Base-by-base conservation (phyloP, 1,140 invertebrate genomes). In the Trigoniulus corallinus region DNA sequence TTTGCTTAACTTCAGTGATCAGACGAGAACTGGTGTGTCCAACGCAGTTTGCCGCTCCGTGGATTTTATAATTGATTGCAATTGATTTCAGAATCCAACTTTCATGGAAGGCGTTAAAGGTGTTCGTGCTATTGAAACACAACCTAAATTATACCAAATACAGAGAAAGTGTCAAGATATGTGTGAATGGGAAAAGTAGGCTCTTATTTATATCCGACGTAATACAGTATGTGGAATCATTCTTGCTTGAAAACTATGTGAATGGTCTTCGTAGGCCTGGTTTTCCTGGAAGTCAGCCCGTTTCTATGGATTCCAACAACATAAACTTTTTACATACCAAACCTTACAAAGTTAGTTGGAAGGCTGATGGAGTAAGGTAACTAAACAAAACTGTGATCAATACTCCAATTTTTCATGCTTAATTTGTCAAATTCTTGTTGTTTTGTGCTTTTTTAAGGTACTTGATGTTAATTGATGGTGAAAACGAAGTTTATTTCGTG, bases 291-390 rank as follows among this genome's bases (percentile, higher is more conserved):
- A 80, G 78, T 45, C 96, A 99, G 62, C 95, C 96, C 0, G 89
- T 99, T 0, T 97, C 92, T 0, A 95, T 98, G 91, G 81, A 89
- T 60, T 65, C 70, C 2, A 61, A 77, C 0, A 99, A 99, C 68
- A 72, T 98, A 13, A 69, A 65, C 41, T 71, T 81, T 10, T 65
- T 99, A 1, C 67, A 74, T 42, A 61, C 81, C 54, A 88, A 88
- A 62, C 82, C 82, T 0, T 98, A 98, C 61, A 79, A 79, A 62
- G 94, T 98, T 2, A 98, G 92, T 0, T 98, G 95, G 95, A 99
- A 99, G 66, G 96, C 96, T 15, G 96, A 99, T 69, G 96, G 96
- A 23, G 89, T 83, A 15, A 80, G 92, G 77, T 85, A 62, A 55
- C 18, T 34, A 34, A 7, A 34, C 7, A 7, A 34, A 7, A 34